Percentiles rank a stretch among this genome's conserved stretches.
Evolutionary conservation across 2,888 invertebrate genomes (phyloP).

Genomic region (Tipula confusa): DNA sequence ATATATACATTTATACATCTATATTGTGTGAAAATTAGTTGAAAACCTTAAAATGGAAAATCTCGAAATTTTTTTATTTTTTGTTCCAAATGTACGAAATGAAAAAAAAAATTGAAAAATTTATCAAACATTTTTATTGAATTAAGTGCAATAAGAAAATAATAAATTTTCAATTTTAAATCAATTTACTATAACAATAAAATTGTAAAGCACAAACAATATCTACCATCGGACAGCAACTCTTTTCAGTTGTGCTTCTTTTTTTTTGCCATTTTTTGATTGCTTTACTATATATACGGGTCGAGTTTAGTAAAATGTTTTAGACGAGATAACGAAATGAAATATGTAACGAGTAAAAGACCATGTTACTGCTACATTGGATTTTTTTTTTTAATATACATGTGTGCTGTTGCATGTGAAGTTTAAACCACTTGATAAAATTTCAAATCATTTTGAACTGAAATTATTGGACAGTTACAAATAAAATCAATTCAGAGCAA

Average conservation of each 20-base stretch:
- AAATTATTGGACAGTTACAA: too few species aligned
- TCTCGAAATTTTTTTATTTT: too few species aligned
- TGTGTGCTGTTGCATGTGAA: too few species aligned
- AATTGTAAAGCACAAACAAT: background rate
- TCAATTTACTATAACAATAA: background rate
- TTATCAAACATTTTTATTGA: background rate
- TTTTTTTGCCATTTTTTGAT: background rate
- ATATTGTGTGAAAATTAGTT: background rate
- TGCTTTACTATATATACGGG: background rate
- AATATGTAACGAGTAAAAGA: too few species aligned
- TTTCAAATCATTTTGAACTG: too few species aligned
- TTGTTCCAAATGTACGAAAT: too few species aligned
- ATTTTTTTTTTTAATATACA: too few species aligned
- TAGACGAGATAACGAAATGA: background rate
- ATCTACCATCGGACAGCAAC: background rate
- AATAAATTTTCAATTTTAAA: background rate
- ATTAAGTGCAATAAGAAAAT: background rate
- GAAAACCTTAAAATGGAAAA: background rate
- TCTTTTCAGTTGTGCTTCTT: background rate
- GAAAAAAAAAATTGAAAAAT: background rate
- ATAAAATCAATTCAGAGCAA: too few species aligned
- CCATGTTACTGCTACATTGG: too few species aligned
- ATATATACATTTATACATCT: background rate
- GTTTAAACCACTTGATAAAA: too few species aligned
- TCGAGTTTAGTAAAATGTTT: background rate